Base-by-base conservation (phyloP, 2,113 vertebrate species). In the Pseudopipra pipra region DNA sequence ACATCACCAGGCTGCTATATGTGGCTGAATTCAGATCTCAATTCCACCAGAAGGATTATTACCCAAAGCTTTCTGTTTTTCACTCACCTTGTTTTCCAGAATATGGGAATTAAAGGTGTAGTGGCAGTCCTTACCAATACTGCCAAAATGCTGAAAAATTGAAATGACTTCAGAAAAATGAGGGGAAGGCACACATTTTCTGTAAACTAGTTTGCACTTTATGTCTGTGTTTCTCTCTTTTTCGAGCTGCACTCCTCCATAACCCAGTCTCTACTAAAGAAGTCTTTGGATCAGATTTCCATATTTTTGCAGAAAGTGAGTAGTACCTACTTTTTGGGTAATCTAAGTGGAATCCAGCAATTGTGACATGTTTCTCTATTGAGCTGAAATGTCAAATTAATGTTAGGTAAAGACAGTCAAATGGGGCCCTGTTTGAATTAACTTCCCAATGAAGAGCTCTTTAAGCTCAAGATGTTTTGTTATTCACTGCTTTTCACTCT, bases 1-100 rank as follows among this genome's bases (percentile, higher is more conserved):
- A 74, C 89, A 95, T 89, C 63, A 82, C 31, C 59, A 83, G 81
- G 66, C 39, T 92, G 65, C 56, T 92, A 44, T 47, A 61, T 55
- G 65, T 75, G 70, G 44, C 49, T 1, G 3, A 12, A 95, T 80
- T 91, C 52, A 61, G 52, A 31, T 84, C 86, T 79, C 54, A 39
- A n/a, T 79, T 89, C 35, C 41, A 74, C n/a, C 63, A 90, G 41
- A 78, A 72, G 41, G 81, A 41, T 35, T 73, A 55, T 65, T 90
- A 81, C 56, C 17, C 56, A 56, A 47, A 93, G 28, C 4, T 83
- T 56, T 89, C 56, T 81, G 44, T 1, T 81, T 80, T 91, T 56
- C 46, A 27, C 56, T 90, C 56, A 68, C 15, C 16, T 74, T 87
- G 47, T 18, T 78, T 35, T 75, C 44, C 7, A 65, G 70, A 63